These are phyloP conservation scores for Bombycilla garrulus DNA, from an alignment of 2,113 vertebrate species.

Conservation along the genomic window DNA sequence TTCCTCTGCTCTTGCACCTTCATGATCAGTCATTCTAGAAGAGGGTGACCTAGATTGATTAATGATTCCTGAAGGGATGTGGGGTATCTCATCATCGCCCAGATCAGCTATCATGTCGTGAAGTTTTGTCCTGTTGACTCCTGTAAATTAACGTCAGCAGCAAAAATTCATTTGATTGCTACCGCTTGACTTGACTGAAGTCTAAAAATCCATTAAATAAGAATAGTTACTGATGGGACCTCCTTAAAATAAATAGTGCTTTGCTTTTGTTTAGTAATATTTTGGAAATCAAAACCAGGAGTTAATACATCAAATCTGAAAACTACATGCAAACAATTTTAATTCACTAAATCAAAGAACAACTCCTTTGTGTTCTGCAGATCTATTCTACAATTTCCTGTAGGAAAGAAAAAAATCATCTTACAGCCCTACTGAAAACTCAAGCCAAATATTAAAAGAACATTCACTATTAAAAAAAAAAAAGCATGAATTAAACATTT, in stretches of 20 bases:
- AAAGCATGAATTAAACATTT: background rate
- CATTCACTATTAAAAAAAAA: background rate
- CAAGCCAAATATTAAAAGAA: constrained; percentile 11
- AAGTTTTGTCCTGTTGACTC: constrained; percentile 82
- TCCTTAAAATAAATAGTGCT: constrained; percentile 46
- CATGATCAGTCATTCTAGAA: constrained; percentile 82
- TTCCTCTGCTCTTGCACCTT: constrained; percentile 83
- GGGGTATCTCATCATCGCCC: constrained; percentile 79
- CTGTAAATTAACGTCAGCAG: constrained; percentile 81
- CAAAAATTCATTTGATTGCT: constrained; percentile 76
- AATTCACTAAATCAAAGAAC: background rate
- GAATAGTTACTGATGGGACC: constrained; percentile 40
- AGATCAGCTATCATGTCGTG: constrained; percentile 83
- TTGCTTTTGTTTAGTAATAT: background rate
- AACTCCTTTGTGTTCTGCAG: background rate
- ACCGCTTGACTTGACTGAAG: constrained; percentile 63
- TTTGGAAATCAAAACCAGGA: constrained; percentile 25
- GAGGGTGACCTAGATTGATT: constrained; percentile 81
- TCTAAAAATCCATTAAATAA: constrained; percentile 63
- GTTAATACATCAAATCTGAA: constrained; percentile 1
- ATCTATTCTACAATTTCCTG: constrained; percentile 34
- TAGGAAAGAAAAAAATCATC: background rate
- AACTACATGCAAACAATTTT: constrained; percentile 28
- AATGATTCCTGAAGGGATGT: constrained; percentile 80
- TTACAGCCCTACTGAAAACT: constrained; percentile 11